phyloP scores from a whole-genome alignment of 1,140 invertebrate genomes.

The Drosophila ficusphila region DNA sequence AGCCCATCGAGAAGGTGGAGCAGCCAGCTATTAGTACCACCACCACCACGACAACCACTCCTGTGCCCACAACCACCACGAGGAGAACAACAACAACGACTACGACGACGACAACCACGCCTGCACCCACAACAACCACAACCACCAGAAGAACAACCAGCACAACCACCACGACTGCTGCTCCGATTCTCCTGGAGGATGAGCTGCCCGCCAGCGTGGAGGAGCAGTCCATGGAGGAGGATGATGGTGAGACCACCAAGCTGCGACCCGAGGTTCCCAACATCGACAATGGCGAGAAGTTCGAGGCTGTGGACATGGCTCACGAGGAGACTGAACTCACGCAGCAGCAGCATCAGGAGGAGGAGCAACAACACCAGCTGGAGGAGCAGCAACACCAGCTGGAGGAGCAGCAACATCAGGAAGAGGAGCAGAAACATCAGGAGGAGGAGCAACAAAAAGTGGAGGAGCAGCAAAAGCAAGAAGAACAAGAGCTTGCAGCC shows the following conservation, averaged over 20 bases:
- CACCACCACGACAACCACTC: conserved; percentile 39
- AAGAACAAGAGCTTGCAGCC: not conserved
- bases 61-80: conserved; percentile 39
- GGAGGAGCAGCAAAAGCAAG: not conserved
- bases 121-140: conserved; percentile 27
- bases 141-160: conserved; percentile 45
- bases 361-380: conserved; percentile 27
- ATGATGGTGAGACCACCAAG: conserved; percentile 51
- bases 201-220: conserved; percentile 65
- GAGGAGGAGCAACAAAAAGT: not conserved
- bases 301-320: conserved; percentile 64
- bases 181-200: conserved; percentile 47
- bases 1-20: conserved; percentile 79
- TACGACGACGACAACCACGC: conserved; percentile 44
- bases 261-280: conserved; percentile 43
- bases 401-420: conserved; percentile 1
- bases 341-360: conserved; percentile 54
- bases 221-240: conserved; percentile 66
- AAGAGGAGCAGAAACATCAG: not conserved
- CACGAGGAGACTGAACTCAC: conserved; percentile 70
- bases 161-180: conserved; percentile 28
- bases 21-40: conserved; percentile 72
- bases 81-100: conserved; percentile 35
- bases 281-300: conserved; percentile 62
- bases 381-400: not conserved